These are phyloP conservation scores for Uloborus diversus DNA, from an alignment of 1,140 invertebrate species.

Conservation along the genomic window DNA sequence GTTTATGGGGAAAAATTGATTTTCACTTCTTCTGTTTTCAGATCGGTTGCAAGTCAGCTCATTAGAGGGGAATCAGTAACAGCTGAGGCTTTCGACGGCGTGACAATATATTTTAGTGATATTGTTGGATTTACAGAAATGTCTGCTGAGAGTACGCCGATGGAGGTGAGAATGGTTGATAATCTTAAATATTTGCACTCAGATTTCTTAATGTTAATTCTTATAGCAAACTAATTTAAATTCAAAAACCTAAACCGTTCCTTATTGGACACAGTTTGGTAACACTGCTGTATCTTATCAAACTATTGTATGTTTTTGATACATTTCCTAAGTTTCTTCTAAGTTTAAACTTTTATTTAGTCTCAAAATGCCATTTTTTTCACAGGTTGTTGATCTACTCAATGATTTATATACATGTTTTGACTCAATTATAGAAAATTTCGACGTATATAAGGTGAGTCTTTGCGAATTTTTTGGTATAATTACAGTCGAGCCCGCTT, in stretches of 20 bases:
- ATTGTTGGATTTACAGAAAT: slow-evolving; percentile 97
- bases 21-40: slow-evolving; percentile 62
- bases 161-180: slow-evolving; percentile 73
- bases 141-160: slow-evolving; percentile 91
- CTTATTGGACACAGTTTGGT: no score
- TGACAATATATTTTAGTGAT: slow-evolving; percentile 94
- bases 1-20: neutral
- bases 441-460: slow-evolving; percentile 93
- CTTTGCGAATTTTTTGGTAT: neutral
- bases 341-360: neutral
- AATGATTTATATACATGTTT: slow-evolving; percentile 96
- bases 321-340: neutral
- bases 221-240: no score
- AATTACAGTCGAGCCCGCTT: no score
- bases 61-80: slow-evolving; percentile 84
- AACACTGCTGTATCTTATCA: no score
- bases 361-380: neutral
- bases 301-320: neutral
- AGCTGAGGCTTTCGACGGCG: slow-evolving; percentile 85
- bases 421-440: slow-evolving; percentile 91
- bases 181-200: no score
- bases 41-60: slow-evolving; percentile 81
- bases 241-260: no score
- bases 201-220: no score
- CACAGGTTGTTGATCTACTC: slow-evolving; percentile 89